phyloP scores from a whole-genome alignment of 1,140 invertebrate genomes.

The Drosophila kanapiae region DNA sequence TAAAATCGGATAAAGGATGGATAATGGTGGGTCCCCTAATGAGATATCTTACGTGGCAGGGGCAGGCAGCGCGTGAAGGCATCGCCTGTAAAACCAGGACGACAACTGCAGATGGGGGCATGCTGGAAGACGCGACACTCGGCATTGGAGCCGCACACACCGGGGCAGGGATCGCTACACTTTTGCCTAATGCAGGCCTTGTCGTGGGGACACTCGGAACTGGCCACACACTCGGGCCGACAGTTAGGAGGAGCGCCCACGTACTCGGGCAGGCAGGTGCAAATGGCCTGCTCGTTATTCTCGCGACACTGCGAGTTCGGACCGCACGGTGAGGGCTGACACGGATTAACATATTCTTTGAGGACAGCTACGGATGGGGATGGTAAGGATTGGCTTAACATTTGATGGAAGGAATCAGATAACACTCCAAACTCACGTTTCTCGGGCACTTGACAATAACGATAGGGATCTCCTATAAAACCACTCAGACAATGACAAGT shows the following conservation, averaged over 20 bases:
- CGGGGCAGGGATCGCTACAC: constrained; percentile 93
- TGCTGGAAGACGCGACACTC: constrained; percentile 92
- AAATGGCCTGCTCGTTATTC: constrained; percentile 89
- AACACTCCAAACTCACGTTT: constrained; percentile 86
- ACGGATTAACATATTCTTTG: constrained; percentile 87
- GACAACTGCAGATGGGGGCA: constrained; percentile 90
- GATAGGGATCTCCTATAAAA: constrained; percentile 91
- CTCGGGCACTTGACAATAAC: constrained; percentile 72
- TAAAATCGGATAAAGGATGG: not conserved
- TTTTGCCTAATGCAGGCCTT: constrained; percentile 93
- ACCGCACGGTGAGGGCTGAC: constrained; percentile 88
- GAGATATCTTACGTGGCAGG: constrained; percentile 87
- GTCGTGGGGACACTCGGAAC: constrained; percentile 91
- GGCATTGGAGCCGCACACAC: constrained; percentile 91
- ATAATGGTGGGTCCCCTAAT: too few relatives aligned
- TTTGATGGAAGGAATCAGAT: constrained; percentile 85
- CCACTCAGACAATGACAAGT: constrained; percentile 89
- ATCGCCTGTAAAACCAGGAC: constrained; percentile 91
- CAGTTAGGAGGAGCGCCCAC: constrained; percentile 91
- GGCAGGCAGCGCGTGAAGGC: constrained; percentile 86
- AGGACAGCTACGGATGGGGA: constrained; percentile 70
- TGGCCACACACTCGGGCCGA: constrained; percentile 90
- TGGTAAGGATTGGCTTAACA: constrained; percentile 86
- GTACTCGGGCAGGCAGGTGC: constrained; percentile 90
- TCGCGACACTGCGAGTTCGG: constrained; percentile 88